Conservation (phyloP, 23 tunicate species). For the Ciona savignyi region DNA sequence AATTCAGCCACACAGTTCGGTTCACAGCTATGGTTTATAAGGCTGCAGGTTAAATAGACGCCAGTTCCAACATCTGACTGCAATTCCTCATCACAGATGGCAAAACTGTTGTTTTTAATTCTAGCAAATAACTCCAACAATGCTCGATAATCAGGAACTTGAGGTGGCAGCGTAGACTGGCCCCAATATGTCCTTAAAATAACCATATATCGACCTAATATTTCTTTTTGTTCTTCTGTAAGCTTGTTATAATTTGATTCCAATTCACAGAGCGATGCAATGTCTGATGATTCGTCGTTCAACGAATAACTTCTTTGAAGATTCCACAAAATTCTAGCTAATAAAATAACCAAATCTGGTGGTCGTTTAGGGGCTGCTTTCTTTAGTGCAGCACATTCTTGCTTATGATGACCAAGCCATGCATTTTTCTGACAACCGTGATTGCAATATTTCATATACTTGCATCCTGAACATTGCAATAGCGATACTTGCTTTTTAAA, state of each 20-base stretch:
- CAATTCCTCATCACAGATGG: constrained; percentile 73
- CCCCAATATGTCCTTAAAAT: constrained; percentile 75
- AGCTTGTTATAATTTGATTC: constrained; percentile 49
- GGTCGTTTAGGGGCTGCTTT: constrained; percentile 67
- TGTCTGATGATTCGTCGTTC: too few relatives aligned
- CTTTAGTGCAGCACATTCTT: constrained; percentile 75
- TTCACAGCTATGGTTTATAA: constrained; percentile 69
- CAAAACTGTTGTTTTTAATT: constrained; percentile 76
- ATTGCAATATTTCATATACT: constrained; percentile 73
- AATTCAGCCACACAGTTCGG: constrained; percentile 75
- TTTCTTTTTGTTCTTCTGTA: constrained; percentile 30
- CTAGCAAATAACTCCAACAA: constrained; percentile 72
- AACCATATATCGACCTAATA: too few relatives aligned
- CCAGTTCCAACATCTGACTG: constrained; percentile 80
- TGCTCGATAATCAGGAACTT: constrained; percentile 77
- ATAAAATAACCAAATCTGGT: constrained; percentile 70
- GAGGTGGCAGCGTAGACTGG: constrained; percentile 55
- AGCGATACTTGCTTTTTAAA: constrained; percentile 44
- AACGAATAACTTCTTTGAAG: too few relatives aligned
- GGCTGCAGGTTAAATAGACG: constrained; percentile 84
- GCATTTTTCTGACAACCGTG: constrained; percentile 57
- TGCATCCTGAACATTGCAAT: constrained; percentile 81
- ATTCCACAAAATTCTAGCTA: constrained; percentile 65
- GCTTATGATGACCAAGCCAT: constrained; percentile 77
- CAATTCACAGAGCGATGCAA: neutral